Percentiles rank a stretch among this genome's conserved stretches.
These are phyloP conservation scores for Oxystoma pomonae DNA, from an alignment of 2,888 invertebrate genomes.

Conservation along the genomic window DNA sequence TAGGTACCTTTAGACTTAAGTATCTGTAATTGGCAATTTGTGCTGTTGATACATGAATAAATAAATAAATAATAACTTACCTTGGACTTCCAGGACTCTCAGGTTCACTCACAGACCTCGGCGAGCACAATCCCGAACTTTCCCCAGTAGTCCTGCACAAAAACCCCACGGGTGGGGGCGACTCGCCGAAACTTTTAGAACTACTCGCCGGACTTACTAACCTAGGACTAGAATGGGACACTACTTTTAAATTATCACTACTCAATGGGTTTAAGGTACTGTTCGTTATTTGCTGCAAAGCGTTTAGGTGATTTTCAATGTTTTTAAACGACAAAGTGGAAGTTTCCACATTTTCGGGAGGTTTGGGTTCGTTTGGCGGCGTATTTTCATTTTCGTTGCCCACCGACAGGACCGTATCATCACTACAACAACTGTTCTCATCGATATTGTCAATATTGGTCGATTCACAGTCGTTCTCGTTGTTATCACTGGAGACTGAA, in stretches of 20 bases:
- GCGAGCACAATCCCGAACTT: conserved; percentile 26
- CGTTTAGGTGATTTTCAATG: conserved; percentile 65
- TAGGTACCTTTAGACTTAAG: too few species aligned
- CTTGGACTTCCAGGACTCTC: conserved; percentile 24
- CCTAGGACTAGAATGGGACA: conserved; percentile 36
- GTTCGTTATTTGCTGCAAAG: conserved; percentile 62
- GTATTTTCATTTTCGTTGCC: conserved; percentile 64
- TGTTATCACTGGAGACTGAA: conserved; percentile 42
- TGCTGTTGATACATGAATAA: too few species aligned
- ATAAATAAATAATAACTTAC: too few species aligned
- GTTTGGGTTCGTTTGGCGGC: conserved; percentile 21
- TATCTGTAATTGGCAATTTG: too few species aligned
- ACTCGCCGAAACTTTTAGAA: conserved; percentile 17
- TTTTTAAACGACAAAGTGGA: conserved; percentile 38
- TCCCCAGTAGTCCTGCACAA: conserved; percentile 21
- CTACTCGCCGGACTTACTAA: conserved; percentile 42
- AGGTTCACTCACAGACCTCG: conserved; percentile 23
- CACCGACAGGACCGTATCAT: conserved; percentile 77
- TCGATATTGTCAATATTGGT: conserved; percentile 47
- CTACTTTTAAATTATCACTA: conserved; percentile 20
- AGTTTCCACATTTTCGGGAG: not conserved
- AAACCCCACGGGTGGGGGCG: conserved; percentile 31
- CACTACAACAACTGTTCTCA: conserved; percentile 65
- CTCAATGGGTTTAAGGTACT: conserved; percentile 43
- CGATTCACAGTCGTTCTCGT: conserved; percentile 42